Evolutionary conservation across 2,888 invertebrate species (phyloP).

Genomic region (Argynnis bischoffii): DNA sequence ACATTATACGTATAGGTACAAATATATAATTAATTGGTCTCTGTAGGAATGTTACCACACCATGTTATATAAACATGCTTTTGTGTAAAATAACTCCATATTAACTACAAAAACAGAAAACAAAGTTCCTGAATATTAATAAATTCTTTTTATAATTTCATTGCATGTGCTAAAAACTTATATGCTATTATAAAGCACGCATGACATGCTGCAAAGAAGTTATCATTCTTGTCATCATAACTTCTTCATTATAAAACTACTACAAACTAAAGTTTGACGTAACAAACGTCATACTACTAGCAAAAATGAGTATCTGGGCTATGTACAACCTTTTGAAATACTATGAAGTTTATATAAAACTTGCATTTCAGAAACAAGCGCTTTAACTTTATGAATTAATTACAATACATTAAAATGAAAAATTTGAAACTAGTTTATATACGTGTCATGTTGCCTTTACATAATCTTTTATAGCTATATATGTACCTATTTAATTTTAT

Average conservation of each 20-base stretch:
- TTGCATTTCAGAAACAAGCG: constrained; percentile 48
- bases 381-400: constrained; percentile 54
- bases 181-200: background rate
- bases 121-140: too few species aligned
- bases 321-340: constrained; percentile 26
- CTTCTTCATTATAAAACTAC: constrained; percentile 19
- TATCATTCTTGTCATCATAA: constrained; percentile 7
- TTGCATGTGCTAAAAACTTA: background rate
- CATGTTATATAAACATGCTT: too few species aligned
- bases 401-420: constrained; percentile 47
- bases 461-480: background rate
- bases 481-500: too few species aligned
- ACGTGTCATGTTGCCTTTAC: constrained; percentile 6
- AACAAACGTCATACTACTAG: constrained; percentile 17
- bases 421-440: constrained; percentile 32
- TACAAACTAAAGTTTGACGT: constrained; percentile 24
- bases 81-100: too few species aligned
- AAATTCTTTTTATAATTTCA: background rate
- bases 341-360: constrained; percentile 53
- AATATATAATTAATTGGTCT: too few species aligned
- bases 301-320: constrained; percentile 23
- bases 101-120: too few species aligned
- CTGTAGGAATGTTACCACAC: too few species aligned
- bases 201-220: background rate
- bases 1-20: too few species aligned